Evolutionary conservation across 1,140 invertebrate genomes (phyloP), one percentile per base, ranked within the genome.

Genomic region (Drosophila serrata): DNA sequence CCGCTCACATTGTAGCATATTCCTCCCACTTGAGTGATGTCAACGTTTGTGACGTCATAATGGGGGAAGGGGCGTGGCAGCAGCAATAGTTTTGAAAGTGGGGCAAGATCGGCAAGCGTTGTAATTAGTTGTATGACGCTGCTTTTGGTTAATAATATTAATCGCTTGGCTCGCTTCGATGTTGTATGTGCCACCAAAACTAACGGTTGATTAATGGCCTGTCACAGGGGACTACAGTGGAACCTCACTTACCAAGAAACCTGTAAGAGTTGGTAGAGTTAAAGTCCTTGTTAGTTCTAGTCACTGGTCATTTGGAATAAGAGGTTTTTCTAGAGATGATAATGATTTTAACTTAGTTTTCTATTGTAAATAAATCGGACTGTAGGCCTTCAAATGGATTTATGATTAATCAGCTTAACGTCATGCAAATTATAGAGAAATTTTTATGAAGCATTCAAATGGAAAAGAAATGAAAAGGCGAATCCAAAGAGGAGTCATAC

Each of bases 31-130:
- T 56, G 60, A 74, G 69, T 79, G 82, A 80, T 84, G 81, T 82
- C 76, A 84, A 76, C 81, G 39, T 7, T 29, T 19, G 40, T 85
- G 81, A 85, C 81, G 81, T 85, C 81, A 85, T 65, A 27, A 9
- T 7, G 17, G 39, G 39, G 29, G 12, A 35, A n/a, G 55, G 22
- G 49, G 42, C 17, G 63, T 35, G 67, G 9, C 67, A 37, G 37
- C 6, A 12, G 49, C 6, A 12, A 31, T 31, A 11, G 29, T 19
- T 19, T 13, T 13, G 37, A 63, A 84, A 81, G 61, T 85, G 42
- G 81, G 79, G 59, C 82, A 87, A 67, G 74, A 85, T 85, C 78
- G 78, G 35, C 63, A 8, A 70, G 35, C 43, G 40, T 24, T 69
- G 62, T 80, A 76, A 85, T 85, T 85, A 60, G 64, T 29, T 42